Conservation (phyloP, 2,888 invertebrate species). For the Microplitis deprimator region DNA sequence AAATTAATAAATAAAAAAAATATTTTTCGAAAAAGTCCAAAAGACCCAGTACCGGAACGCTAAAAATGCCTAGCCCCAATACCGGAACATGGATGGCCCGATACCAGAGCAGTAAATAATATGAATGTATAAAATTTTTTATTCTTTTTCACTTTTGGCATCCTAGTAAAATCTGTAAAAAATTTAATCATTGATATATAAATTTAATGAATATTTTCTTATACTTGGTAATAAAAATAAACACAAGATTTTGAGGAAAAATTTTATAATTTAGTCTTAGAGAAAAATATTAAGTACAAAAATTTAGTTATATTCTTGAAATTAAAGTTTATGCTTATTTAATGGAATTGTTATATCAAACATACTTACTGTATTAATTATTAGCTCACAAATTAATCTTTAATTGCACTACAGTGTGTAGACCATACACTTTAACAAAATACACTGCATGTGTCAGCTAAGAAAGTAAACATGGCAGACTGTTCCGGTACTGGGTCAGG, state of each 20-base stretch:
- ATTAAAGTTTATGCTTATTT: not conserved
- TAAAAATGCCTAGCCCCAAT: too few relatives aligned
- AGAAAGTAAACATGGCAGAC: slow-evolving; percentile 1
- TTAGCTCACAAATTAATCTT: not conserved
- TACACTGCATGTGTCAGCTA: not conserved
- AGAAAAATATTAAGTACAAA: not conserved
- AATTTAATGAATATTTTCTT: slow-evolving; percentile 5
- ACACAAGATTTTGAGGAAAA: slow-evolving; percentile 10
- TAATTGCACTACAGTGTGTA: not conserved
- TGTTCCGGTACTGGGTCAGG: slow-evolving; percentile 1
- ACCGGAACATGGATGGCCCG: too few relatives aligned
- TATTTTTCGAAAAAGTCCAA: too few relatives aligned
- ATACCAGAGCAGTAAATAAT: too few relatives aligned
- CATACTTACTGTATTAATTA: slow-evolving; percentile 5
- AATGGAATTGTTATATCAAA: slow-evolving; percentile 2
- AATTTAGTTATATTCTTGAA: slow-evolving; percentile 6
- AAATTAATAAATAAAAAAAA: too few relatives aligned
- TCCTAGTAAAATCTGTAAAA: not conserved
- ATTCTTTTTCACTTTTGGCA: not conserved
- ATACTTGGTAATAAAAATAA: slow-evolving; percentile 3
- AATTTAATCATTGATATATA: slow-evolving; percentile 7
- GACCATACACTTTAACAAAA: not conserved
- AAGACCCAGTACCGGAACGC: slow-evolving; percentile 9
- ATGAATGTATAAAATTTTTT: not conserved
- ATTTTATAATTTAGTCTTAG: slow-evolving; percentile 9